phyloP scores from a whole-genome alignment of 2,888 invertebrate genomes.

The Stramonita haemastoma region DNA sequence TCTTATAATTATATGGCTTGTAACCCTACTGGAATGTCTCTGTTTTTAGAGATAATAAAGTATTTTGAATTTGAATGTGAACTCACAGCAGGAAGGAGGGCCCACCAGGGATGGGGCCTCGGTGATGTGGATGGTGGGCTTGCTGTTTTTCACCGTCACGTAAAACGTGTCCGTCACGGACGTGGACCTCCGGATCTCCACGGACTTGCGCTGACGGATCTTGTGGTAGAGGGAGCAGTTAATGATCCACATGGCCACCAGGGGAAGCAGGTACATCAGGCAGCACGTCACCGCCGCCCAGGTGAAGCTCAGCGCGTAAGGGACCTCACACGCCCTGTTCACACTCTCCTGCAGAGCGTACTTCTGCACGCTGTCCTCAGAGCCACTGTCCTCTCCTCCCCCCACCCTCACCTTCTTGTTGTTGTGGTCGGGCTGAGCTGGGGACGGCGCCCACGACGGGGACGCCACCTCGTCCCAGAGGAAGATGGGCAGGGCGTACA shows the following conservation, averaged over 20 bases:
- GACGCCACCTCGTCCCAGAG: slow-evolving; percentile 53
- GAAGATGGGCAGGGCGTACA: slow-evolving; percentile 62
- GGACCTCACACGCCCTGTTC: slow-evolving; percentile 50
- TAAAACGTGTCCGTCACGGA: slow-evolving; percentile 55
- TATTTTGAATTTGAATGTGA: no score
- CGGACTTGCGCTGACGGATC: slow-evolving; percentile 61
- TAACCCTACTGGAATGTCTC: no score
- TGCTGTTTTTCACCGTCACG: slow-evolving; percentile 50
- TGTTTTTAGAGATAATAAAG: no score
- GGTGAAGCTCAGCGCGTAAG: slow-evolving; percentile 55
- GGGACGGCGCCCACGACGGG: background rate
- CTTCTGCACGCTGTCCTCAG: background rate
- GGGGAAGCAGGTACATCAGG: slow-evolving; percentile 61
- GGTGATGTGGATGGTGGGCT: slow-evolving; percentile 44
- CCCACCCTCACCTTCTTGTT: background rate
- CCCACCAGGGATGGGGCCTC: slow-evolving; percentile 32
- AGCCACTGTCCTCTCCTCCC: background rate
- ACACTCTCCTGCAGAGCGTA: background rate
- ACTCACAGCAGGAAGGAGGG: slow-evolving; percentile 34
- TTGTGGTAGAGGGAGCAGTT: slow-evolving; percentile 68
- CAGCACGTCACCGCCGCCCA: slow-evolving; percentile 56
- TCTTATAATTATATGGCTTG: no score
- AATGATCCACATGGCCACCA: slow-evolving; percentile 59
- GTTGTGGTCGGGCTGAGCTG: background rate
- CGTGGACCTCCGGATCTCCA: slow-evolving; percentile 65